These are phyloP conservation scores for Sitodiplosis mosellana DNA, from an alignment of 1,140 invertebrate genomes.

Conservation along the genomic window DNA sequence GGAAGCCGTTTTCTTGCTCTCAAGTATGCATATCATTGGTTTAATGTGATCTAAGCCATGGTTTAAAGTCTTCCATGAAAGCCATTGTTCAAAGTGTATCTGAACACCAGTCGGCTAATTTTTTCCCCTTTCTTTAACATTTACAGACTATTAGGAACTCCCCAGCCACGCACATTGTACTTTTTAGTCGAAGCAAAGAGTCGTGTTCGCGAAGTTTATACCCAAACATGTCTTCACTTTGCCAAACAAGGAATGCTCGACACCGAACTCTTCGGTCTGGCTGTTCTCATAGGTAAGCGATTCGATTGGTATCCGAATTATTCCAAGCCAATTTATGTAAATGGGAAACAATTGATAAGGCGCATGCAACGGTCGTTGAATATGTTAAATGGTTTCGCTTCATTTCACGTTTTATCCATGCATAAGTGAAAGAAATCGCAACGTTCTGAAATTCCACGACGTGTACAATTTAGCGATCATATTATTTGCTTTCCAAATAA, in stretches of 20 bases:
- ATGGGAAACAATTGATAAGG: no score
- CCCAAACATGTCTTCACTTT: conserved; percentile 60
- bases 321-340: no score
- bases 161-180: conserved; percentile 25
- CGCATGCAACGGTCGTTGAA: no score
- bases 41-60: neutral
- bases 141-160: conserved; percentile 22
- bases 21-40: conserved; percentile 12
- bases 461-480: no score
- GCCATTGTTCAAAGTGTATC: no score
- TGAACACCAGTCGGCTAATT: neutral
- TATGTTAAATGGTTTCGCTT: no score
- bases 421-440: no score
- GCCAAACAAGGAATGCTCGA: conserved; percentile 59
- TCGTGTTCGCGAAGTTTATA: conserved; percentile 63
- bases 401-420: no score
- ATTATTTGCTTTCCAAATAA: no score
- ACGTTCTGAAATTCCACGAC: no score
- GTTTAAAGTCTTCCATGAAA: no score
- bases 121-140: neutral
- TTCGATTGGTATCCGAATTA: no score
- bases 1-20: conserved; percentile 25
- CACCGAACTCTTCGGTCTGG: conserved; percentile 66
- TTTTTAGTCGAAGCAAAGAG: conserved; percentile 51
- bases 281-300: conserved; percentile 51